Evolutionary conservation across 2,888 invertebrate species (phyloP), one percentile per base, ranked within the genome.

Genomic region (Eupithecia inturbata): DNA sequence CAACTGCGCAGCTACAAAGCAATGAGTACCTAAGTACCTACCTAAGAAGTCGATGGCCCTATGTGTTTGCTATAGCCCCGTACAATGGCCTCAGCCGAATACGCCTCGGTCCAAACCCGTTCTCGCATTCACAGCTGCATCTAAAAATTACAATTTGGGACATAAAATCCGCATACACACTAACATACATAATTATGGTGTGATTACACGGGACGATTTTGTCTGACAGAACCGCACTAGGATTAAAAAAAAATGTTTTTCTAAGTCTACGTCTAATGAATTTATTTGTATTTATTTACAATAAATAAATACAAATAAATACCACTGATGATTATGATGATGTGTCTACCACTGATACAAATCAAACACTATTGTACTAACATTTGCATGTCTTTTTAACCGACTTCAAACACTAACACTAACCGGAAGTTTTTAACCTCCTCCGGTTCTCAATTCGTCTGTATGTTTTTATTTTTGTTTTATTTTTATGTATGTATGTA

Each of bases 101-200:
- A 63, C 12, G 70, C 72, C 71, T 26, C 45, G 53, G 7, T 33
- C 64, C 28, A 76, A 76, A 76, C 76, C n/a, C 71, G 76, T 76
- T 76, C 76, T 60, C 71, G 63, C 77, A 77, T 82, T 81, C 85
- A 84, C 81, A 82, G 82, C 77, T 76, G 79, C 78, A 80, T 83
- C 85, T 85, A 85, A 83, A 86, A 84, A 86, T 84, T 84, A 82
- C 82, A 82, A 80, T 82, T 80, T 72, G 60, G 77, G 72, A 76
- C 78, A 83, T 82, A 82, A 83, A 83, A 82, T 78, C n/a, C 73
- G 70, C 68, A 62, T 81, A 79, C 83, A 84, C 81, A 84, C 77
- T 70, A 70, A 82, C 71, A 78, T 62, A 66, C 68, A 64, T 57
- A n/a, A 31, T 45, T 67, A 75, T 22, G 72, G 72, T 9, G 22